Evolutionary conservation across 2,888 invertebrate species (phyloP), one percentile per base, ranked within the genome.

Genomic region (Heliconius hortense): DNA sequence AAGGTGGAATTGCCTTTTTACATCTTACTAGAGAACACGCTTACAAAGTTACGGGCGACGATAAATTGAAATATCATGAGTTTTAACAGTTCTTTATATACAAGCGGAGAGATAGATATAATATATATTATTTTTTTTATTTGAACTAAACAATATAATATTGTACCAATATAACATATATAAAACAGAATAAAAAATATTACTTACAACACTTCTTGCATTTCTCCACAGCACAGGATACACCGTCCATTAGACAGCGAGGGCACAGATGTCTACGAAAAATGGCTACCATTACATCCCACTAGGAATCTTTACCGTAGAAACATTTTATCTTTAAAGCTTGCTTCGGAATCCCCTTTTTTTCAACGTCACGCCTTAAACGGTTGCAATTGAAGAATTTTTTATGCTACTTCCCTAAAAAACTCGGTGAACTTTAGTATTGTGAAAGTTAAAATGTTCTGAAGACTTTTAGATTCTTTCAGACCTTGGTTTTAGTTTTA

Each of bases 281-380:
- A 73, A 76, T 76, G 64, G 28, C 73, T 18, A 64, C 69, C 69
- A 63, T 76, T 76, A 76, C 76, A 59, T 64, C 68, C 60, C 68
- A 48, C 74, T 60, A 73, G 59, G 64, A 70, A 64, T 62, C 69
- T 69, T 69, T 39, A 67, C 70, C 62, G 60, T 71, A 73, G 64
- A 74, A 73, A 68, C 66, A 31, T 75, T 69, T 76, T 73, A 76
- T 78, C 76, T 74, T 35, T 68, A 43, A 73, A 70, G 63, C 70
- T 70, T 62, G 66, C 74, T 71, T 71, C 71, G 43, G 62, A 71
- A 71, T 71, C 43, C 48, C 39, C 62, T 64, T 72, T 72, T 43
- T 72, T 53, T 64, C 53, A 64, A 64, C 72, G 72, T 72, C 53
- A 72, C 43, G 72, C 35, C 39, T 72, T 53, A 72, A 72, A 71